These are phyloP conservation scores for Epinotia brunnichana DNA, from an alignment of 2,888 invertebrate species.

Conservation along the genomic window DNA sequence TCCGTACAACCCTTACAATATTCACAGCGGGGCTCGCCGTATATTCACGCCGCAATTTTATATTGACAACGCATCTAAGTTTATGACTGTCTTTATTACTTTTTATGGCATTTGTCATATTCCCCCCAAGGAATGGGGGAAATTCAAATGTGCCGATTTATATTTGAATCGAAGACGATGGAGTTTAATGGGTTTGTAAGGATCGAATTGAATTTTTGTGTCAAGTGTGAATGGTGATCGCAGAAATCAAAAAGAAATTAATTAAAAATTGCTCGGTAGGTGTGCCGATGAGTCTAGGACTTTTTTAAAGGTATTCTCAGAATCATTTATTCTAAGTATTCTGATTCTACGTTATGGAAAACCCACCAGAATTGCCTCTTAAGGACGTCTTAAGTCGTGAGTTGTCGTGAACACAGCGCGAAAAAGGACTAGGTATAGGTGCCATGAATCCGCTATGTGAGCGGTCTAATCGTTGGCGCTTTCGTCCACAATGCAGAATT, in stretches of 20 bases:
- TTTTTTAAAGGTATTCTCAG: not conserved
- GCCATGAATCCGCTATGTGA: too few species aligned
- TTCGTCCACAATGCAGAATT: too few species aligned
- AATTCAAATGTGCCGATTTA: conserved; percentile 45
- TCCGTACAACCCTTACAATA: conserved; percentile 19
- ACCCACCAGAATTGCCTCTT: too few species aligned
- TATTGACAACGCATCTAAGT: conserved; percentile 45
- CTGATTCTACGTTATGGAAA: too few species aligned
- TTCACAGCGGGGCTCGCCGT: conserved; percentile 18
- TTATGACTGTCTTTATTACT: conserved; percentile 45
- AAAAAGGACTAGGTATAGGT: too few species aligned
- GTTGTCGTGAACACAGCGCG: too few species aligned
- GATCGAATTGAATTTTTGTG: conserved; percentile 18
- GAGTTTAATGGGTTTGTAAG: conserved; percentile 41
- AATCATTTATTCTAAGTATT: too few species aligned
- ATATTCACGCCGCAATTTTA: conserved; percentile 42
- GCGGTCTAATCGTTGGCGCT: too few species aligned
- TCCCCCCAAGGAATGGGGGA: conserved; percentile 32
- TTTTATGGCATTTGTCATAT: conserved; percentile 46
- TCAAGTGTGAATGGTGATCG: not conserved
- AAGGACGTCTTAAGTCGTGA: too few species aligned
- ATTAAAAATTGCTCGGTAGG: not conserved
- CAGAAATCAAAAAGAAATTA: not conserved
- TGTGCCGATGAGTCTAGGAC: not conserved
- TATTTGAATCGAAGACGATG: conserved; percentile 45